Evolutionary conservation across 1,140 invertebrate species (phyloP).

Genomic region (Panulirus ornatus): DNA sequence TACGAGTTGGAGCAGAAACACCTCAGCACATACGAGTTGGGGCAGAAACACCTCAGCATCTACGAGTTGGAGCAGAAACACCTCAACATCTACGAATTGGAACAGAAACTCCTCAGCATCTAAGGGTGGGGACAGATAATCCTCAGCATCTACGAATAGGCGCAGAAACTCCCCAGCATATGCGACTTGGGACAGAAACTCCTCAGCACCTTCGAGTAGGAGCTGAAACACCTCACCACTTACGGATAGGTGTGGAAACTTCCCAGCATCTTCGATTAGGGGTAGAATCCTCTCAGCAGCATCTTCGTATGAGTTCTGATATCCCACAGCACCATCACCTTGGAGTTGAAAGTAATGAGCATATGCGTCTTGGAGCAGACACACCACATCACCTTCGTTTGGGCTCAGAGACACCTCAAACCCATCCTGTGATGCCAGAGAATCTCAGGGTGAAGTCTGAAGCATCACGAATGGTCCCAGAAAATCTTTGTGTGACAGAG

Average conservation of each 20-base stretch:
- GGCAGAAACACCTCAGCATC: conserved; percentile 47
- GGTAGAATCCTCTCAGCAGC: conserved; percentile 38
- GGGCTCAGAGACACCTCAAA: conserved; percentile 60
- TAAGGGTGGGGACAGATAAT: conserved; percentile 41
- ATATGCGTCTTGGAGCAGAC: conserved; percentile 57
- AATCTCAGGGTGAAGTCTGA: conserved; percentile 67
- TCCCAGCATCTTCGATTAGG: conserved; percentile 38
- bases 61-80: conserved; percentile 45
- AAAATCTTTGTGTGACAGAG: conserved; percentile 72
- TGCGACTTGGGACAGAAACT: conserved; percentile 7
- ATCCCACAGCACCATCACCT: conserved; percentile 37
- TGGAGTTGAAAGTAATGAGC: conserved; percentile 31
- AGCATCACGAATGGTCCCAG: conserved; percentile 68
- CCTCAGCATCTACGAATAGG: conserved; percentile 39
- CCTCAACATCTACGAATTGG: conserved; percentile 43
- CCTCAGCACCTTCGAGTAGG: conserved; percentile 39
- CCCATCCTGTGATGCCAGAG: conserved; percentile 68
- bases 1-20: conserved; percentile 32
- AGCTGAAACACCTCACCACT: conserved; percentile 30
- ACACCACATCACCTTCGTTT: conserved; percentile 59
- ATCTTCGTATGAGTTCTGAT: conserved; percentile 21
- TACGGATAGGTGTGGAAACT: conserved; percentile 21
- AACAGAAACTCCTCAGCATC: conserved; percentile 50
- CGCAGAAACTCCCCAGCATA: conserved; percentile 46
- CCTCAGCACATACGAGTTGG: conserved; percentile 31